phyloP scores from a whole-genome alignment of 2,888 invertebrate species.

The Ochropacha duplaris region DNA sequence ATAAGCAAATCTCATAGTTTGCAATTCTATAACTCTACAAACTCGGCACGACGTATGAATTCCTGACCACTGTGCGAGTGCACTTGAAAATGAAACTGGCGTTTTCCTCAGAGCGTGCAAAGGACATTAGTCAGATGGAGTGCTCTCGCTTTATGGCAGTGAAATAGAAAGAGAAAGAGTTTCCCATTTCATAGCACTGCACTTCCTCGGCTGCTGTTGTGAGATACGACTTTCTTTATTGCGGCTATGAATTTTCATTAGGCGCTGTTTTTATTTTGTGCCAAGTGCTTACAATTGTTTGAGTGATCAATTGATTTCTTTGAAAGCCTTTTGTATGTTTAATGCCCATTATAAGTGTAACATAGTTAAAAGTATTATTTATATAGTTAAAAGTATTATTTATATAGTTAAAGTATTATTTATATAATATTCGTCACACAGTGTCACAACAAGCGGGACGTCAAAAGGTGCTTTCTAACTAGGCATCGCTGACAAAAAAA shows the following conservation, averaged over 20 bases:
- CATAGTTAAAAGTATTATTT: too few species aligned
- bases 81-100: slow-evolving; percentile 15
- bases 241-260: slow-evolving; percentile 33
- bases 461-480: too few species aligned
- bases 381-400: too few species aligned
- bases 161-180: slow-evolving; percentile 26
- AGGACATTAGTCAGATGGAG: slow-evolving; percentile 39
- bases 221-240: slow-evolving; percentile 45
- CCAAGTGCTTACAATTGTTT: slow-evolving; percentile 8
- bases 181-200: slow-evolving; percentile 17
- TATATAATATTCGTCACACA: too few species aligned
- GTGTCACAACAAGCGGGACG: too few species aligned
- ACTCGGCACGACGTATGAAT: slow-evolving; percentile 1
- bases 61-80: slow-evolving; percentile 22
- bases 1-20: neutral
- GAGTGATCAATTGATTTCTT: neutral
- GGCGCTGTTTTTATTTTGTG: slow-evolving; percentile 24
- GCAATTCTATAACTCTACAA: neutral
- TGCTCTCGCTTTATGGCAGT: slow-evolving; percentile 27
- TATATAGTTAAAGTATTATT: too few species aligned
- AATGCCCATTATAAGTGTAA: neutral
- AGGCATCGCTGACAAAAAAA: too few species aligned
- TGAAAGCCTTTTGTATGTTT: neutral
- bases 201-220: slow-evolving; percentile 21
- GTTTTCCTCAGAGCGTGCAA: slow-evolving; percentile 12